phyloP scores from a whole-genome alignment of 2,888 invertebrate genomes.

The Meandrusa payeni region DNA sequence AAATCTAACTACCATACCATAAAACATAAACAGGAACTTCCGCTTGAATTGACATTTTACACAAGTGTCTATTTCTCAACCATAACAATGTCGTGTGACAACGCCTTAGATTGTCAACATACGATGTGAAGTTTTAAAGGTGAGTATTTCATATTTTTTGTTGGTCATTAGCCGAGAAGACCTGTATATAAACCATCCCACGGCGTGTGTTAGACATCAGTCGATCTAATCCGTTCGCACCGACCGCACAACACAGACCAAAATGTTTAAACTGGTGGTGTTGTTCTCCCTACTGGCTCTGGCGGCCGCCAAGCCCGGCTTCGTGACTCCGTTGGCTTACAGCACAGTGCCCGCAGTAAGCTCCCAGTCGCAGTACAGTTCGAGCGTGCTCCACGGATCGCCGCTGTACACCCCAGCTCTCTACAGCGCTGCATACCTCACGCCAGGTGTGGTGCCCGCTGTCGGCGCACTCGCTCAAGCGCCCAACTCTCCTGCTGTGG shows the following conservation, averaged over 20 bases:
- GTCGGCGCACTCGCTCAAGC: conserved; percentile 46
- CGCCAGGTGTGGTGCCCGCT: conserved; percentile 33
- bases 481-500: conserved; percentile 66
- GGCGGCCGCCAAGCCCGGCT: conserved; percentile 75
- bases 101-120: conserved; percentile 40
- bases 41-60: conserved; percentile 18
- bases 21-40: conserved; percentile 9
- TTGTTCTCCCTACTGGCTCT: conserved; percentile 82
- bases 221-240: conserved; percentile 56
- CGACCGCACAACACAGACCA: conserved; percentile 69
- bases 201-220: conserved; percentile 52
- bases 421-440: conserved; percentile 35
- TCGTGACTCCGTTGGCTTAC: conserved; percentile 45
- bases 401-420: conserved; percentile 38
- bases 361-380: conserved; percentile 44
- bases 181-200: conserved; percentile 60
- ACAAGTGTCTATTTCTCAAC: conserved; percentile 4
- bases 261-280: conserved; percentile 80
- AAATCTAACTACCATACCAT: too few species aligned
- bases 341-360: conserved; percentile 36
- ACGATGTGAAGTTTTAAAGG: conserved; percentile 39
- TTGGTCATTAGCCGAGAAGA: conserved; percentile 30
- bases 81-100: conserved; percentile 20
- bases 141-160: conserved; percentile 49
- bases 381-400: conserved; percentile 50